These are phyloP conservation scores for Acropora tenuis DNA, from an alignment of 64 coral and sea anemone genomes.

Conservation along the genomic window DNA sequence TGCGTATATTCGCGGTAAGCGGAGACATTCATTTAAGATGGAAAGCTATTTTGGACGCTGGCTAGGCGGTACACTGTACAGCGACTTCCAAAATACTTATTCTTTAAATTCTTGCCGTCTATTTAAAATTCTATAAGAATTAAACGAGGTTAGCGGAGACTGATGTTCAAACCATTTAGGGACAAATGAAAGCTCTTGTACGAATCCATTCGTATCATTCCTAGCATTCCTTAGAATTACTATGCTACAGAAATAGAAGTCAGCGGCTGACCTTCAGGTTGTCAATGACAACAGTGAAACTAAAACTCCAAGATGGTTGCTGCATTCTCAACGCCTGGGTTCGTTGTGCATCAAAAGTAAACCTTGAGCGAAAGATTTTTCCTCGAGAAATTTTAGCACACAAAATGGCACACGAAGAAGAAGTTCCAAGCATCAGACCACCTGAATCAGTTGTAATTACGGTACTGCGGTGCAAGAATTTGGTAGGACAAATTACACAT, in stretches of 20 bases:
- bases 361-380: not conserved
- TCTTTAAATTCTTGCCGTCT: no score
- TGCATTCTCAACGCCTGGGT: not conserved
- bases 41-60: no score
- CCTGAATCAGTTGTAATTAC: slow-evolving; percentile 49
- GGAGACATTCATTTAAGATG: no score
- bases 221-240: no score
- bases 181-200: no score
- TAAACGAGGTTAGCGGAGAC: no score
- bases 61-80: no score
- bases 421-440: slow-evolving; percentile 1
- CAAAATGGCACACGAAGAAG: slow-evolving; percentile 71
- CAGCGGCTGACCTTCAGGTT: slow-evolving; percentile 28
- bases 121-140: no score
- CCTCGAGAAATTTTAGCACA: not conserved
- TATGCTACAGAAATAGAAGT: not conserved
- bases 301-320: slow-evolving; percentile 19
- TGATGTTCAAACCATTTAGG: no score
- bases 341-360: not conserved
- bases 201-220: no score
- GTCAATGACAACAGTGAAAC: slow-evolving; percentile 33
- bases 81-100: no score
- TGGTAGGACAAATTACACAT: slow-evolving; percentile 5
- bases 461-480: slow-evolving; percentile 59
- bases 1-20: no score